phyloP scores from a whole-genome alignment of 2,888 invertebrate species.

The Galerucella pusilla region DNA sequence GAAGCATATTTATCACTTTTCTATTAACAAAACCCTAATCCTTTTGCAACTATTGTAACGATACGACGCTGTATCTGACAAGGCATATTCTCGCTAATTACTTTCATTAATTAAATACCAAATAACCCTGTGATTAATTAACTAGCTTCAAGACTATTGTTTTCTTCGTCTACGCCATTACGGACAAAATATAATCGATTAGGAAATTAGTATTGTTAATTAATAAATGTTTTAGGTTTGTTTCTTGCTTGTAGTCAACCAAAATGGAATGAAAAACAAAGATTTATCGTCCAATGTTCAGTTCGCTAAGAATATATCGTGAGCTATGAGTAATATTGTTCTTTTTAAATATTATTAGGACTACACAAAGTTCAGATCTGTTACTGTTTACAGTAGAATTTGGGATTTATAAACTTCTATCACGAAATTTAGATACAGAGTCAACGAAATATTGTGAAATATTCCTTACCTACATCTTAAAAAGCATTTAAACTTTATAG shows the following conservation, averaged over 20 bases:
- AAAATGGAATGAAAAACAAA: background rate
- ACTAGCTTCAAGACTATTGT: constrained; percentile 39
- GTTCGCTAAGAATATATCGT: too few species aligned
- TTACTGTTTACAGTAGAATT: too few species aligned
- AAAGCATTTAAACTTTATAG: background rate
- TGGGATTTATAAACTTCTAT: too few species aligned
- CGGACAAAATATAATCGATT: constrained; percentile 10
- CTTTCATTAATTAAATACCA: constrained; percentile 56
- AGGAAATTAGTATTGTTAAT: constrained; percentile 7
- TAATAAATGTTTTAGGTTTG: constrained; percentile 4
- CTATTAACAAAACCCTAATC: background rate
- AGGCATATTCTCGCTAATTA: constrained; percentile 57
- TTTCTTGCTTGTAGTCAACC: background rate
- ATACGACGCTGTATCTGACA: constrained; percentile 50
- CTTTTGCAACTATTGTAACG: background rate
- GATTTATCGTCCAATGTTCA: too few species aligned
- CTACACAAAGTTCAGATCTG: too few species aligned
- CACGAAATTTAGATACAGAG: too few species aligned
- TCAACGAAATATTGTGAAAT: too few species aligned
- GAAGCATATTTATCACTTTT: background rate
- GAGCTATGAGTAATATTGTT: too few species aligned
- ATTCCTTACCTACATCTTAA: background rate
- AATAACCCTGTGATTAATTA: constrained; percentile 54
- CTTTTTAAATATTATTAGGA: too few species aligned
- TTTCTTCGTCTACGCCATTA: constrained; percentile 19